Base-by-base conservation (phyloP, 2,797 vertebrate species). In the Lateolabrax maculatus region DNA sequence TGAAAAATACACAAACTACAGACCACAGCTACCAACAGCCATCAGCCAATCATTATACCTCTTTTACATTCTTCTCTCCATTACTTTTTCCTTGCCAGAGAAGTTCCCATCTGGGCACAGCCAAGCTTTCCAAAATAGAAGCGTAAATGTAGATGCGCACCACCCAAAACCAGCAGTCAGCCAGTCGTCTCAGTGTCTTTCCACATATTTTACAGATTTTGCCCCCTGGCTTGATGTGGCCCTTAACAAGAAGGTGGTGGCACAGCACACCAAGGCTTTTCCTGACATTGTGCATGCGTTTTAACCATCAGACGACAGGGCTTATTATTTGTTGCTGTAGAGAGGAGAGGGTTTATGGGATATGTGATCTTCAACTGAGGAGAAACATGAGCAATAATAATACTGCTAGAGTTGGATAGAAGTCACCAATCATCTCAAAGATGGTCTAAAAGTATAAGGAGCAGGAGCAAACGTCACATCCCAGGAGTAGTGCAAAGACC, bases 141-240 rank as follows among this genome's bases (percentile, higher is more conserved):
- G 75, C 69, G 39, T 77, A 77, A 79, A 67, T 65, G 80, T 48
- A 57, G 70, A 77, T 25, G 75, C n/a, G 77, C 75, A 85, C 87
- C 89, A 77, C 87, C 88, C 90, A 87, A 89, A 90, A 89, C 87
- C 90, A 86, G 77, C 56, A 78, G 85, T 43, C 81, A 55, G 80
- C 49, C 75, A 15, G 82, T 66, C 63, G 75, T 84, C 84, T 81
- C 75, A 6, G 63, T 55, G 81, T 81, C 79, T 78, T 83, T 77
- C 15, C 71, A 77, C 57, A 65, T 56, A 74, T 66, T 80, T 77
- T 76, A 89, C 88, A 92, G 84, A 89, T 90, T 89, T 90, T 86
- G 44, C 67, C 82, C 84, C 63, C 78, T 37, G 43, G 77, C 77
- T 83, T 84, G 73, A 82, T 83, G 73, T 85, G 85, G 87, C 64